Evolutionary conservation across 2,797 vertebrate genomes (phyloP), one percentile per base, ranked within the genome.

Genomic region (Tapera naevia): DNA sequence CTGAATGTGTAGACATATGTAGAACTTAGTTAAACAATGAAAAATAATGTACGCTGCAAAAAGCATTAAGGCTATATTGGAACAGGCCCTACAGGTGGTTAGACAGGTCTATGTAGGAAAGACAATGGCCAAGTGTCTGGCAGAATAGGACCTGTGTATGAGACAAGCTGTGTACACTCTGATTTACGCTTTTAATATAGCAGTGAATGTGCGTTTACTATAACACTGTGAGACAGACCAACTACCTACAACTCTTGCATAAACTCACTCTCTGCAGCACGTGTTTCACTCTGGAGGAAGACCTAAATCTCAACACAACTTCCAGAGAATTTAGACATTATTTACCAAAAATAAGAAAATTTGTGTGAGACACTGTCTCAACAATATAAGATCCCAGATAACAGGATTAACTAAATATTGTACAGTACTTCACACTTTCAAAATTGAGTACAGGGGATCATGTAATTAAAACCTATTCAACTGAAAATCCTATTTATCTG

Each of bases 401-500:
- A 92, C 71, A 97, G 86, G 80, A 97, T 95, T 93, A 96, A 75
- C 24, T 94, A 92, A 86, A 80, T 80, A 94, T 21, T 81, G 61
- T 72, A 82, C 21, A 91, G 94, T 91, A 94, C 80, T 81, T 96
- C 82, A 84, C 25, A 75, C 58, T 91, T 96, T 97, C 60, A 91
- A 95, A 97, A 94, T 53, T 67, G 96, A 95, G 65, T 90, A 94
- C 60, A 93, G 95, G 73, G 87, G 60, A 76, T 96, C 96, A 91
- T 96, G 96, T 97, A 97, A 98, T 97, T 98, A 98, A 98, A 98
- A 98, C 91, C 73, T 97, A 97, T 91, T 96, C 97, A 98, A 96
- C 94, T 96, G 97, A 98, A 97, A 97, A 95, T 37, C 89, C 92
- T 94, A 96, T 97, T 98, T 98, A 97, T 97, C 94, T 94, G 97